Conservation (phyloP, 1,140 invertebrate genomes). For the Ceratosolen solmsi region DNA sequence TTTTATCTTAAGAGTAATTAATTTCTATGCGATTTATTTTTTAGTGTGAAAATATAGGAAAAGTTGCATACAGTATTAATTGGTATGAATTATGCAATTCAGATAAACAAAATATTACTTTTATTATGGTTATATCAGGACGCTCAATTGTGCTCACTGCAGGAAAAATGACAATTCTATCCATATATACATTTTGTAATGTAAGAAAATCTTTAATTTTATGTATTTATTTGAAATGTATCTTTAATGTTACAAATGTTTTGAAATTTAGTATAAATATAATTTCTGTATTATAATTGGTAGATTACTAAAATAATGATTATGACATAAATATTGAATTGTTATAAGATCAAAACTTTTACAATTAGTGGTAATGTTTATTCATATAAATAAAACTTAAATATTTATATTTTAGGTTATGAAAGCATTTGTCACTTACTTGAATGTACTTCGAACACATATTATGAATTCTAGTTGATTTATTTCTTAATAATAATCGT, state of each 20-base stretch:
- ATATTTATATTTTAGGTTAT: conserved; percentile 44
- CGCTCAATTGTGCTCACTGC: conserved; percentile 37
- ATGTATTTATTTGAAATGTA: background rate
- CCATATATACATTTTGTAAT: conserved; percentile 36
- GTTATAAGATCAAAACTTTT: background rate
- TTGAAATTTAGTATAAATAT: background rate
- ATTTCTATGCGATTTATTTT: background rate
- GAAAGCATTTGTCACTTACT: conserved; percentile 52
- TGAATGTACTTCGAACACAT: conserved; percentile 52
- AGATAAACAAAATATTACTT: conserved; percentile 11
- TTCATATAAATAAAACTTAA: conserved; percentile 10
- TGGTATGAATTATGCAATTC: conserved; percentile 42
- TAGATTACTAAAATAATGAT: background rate
- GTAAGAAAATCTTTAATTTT: conserved; percentile 28
- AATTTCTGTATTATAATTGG: background rate
- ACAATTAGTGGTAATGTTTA: too few relatives aligned
- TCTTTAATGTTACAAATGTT: background rate
- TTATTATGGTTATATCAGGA: conserved; percentile 36
- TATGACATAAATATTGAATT: background rate
- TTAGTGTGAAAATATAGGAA: conserved; percentile 41
- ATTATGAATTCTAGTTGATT: conserved; percentile 69
- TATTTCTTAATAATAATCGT: background rate
- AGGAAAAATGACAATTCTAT: conserved; percentile 48
- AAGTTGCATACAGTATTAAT: conserved; percentile 28
- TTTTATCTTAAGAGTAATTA: background rate